phyloP scores from a whole-genome alignment of 2,888 invertebrate genomes.

The Megaustenia siamemsis region DNA sequence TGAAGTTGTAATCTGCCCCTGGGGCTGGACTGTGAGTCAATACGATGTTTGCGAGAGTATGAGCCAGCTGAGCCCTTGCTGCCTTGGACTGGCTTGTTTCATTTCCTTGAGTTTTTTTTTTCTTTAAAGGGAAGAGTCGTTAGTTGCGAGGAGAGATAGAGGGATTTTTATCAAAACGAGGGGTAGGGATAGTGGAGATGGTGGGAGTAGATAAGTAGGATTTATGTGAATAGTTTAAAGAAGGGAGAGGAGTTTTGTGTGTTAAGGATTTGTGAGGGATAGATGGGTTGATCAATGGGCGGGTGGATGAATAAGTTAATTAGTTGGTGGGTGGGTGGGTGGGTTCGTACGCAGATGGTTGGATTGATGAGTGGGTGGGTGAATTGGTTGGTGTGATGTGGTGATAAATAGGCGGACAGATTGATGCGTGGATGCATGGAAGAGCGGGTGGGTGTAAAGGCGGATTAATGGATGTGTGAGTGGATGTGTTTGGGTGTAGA shows the following conservation, averaged over 20 bases:
- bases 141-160: background rate
- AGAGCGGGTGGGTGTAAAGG: background rate
- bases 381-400: too few relatives aligned
- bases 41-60: constrained; percentile 6
- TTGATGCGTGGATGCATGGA: background rate
- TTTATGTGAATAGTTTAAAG: background rate
- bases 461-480: background rate
- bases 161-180: background rate
- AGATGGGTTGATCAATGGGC: background rate
- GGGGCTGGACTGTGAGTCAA: constrained; percentile 35
- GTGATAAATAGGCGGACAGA: background rate
- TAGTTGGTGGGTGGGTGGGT: background rate
- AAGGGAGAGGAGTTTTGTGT: background rate
- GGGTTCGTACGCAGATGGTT: too few relatives aligned
- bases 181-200: background rate
- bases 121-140: background rate
- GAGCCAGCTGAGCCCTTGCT: constrained; percentile 12
- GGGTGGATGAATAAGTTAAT: constrained; percentile 5
- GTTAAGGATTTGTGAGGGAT: background rate
- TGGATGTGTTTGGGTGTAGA: too few relatives aligned
- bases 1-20: constrained; percentile 36
- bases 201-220: background rate
- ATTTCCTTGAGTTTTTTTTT: background rate
- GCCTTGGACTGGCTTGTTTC: constrained; percentile 9
- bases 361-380: too few relatives aligned